Evolutionary conservation across 2,797 vertebrate species (phyloP), one percentile per base, ranked within the genome.

Genomic region (Gypaetus barbatus): DNA sequence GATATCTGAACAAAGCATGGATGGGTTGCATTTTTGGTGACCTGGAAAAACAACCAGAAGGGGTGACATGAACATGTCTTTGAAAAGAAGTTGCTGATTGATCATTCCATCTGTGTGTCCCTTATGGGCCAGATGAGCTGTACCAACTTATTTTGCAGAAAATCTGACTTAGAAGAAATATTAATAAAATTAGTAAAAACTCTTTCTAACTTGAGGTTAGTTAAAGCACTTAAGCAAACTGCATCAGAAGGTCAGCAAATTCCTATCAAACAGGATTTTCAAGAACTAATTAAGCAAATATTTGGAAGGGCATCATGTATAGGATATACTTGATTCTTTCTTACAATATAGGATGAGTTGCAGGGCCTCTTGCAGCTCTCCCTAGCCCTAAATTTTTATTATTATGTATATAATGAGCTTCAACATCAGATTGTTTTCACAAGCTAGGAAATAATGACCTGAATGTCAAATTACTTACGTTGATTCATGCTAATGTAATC

Each of bases 401-500:
- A 63, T 28, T 65, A 37, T 52, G 11, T 28, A 37, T 68, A 35
- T 31, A 65, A 39, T 35, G 48, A 85, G 31, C 23, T 81, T 90
- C 57, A 89, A 81, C 11, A 31, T 69, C 19, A 65, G 84, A 58
- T 70, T 49, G 3, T 61, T 87, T 89, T 81, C 49, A 69, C 17
- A 69, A 58, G 52, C 30, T 69, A 75, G 18, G 43, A 90, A 92
- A 85, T 12, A 68, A 58, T 54, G 57, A 88, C 49, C 61, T 89
- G 65, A 85, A 48, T 83, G 71, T 81, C 41, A 89, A 77, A 74
- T 68, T 66, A 58, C 21, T 82, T 82, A 33, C 0, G 0, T 11
- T 74, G 66, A 77, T 93, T 94, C 71, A 85, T 89, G 56, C 18
- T 87, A 93, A 89, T 80, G 31, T 76, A 94, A 82, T 93, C 88